A percentile compares a stretch with the other conserved stretches of the same genome.
Conservation (phyloP, 2,888 invertebrate genomes). For the Tetanocera ferruginea region DNA sequence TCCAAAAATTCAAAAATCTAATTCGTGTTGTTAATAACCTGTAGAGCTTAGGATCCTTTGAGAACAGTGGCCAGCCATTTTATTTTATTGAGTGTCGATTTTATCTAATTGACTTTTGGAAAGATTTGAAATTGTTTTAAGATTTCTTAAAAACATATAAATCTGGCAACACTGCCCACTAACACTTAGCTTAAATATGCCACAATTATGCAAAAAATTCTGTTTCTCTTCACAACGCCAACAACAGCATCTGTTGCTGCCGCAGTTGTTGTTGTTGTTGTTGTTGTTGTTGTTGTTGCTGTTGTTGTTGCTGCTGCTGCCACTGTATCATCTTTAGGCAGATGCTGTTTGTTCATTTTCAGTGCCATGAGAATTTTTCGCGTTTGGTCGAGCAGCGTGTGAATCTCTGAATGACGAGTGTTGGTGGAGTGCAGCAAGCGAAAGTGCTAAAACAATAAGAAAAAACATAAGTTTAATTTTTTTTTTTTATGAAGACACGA, state of each 20-base stretch:
- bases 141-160: too few relatives aligned
- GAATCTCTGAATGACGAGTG: constrained; percentile 52
- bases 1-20: too few relatives aligned
- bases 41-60: too few relatives aligned
- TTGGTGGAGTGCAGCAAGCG: constrained; percentile 44
- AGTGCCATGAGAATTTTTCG: constrained; percentile 66
- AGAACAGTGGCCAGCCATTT: too few relatives aligned
- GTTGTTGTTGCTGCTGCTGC: constrained; percentile 7
- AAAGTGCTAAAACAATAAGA: constrained; percentile 53
- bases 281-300: constrained; percentile 2
- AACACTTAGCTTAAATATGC: background rate
- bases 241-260: constrained; percentile 54
- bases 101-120: too few relatives aligned
- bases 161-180: background rate
- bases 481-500: constrained; percentile 19
- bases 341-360: constrained; percentile 51
- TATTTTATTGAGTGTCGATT: too few relatives aligned
- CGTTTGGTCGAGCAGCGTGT: constrained; percentile 64
- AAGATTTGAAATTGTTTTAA: too few relatives aligned
- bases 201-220: constrained; percentile 7
- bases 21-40: too few relatives aligned
- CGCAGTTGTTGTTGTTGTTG: background rate
- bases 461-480: constrained; percentile 4
- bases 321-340: background rate
- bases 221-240: constrained; percentile 35